These are phyloP conservation scores for Pampus argenteus DNA, from an alignment of 2,797 vertebrate genomes.

Conservation along the genomic window DNA sequence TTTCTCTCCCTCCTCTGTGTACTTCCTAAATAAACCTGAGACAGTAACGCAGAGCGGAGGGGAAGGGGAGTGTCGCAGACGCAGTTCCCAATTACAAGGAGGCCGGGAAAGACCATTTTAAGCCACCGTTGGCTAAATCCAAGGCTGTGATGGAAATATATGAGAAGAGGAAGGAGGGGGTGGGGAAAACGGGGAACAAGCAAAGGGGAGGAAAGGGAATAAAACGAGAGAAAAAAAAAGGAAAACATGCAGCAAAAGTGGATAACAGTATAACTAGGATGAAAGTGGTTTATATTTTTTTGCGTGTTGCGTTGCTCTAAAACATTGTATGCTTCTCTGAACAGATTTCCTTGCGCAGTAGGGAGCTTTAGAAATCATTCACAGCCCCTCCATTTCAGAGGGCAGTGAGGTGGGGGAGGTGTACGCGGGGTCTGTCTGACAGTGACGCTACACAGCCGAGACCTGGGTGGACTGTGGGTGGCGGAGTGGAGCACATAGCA, in stretches of 20 bases:
- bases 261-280: constrained; percentile 24
- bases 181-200: constrained; percentile 28
- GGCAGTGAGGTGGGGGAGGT: constrained; percentile 72
- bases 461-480: constrained; percentile 79
- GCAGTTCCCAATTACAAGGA: constrained; percentile 75
- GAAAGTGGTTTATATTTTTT: constrained; percentile 31
- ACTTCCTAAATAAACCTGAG: constrained; percentile 86
- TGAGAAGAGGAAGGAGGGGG: constrained; percentile 31
- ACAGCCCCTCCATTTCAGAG: constrained; percentile 66
- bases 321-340: constrained; percentile 30
- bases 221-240: background rate
- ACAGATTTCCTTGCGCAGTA: constrained; percentile 48
- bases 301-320: background rate
- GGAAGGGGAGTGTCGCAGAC: constrained; percentile 77
- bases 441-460: constrained; percentile 74
- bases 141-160: constrained; percentile 61
- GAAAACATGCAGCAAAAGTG: constrained; percentile 9
- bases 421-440: constrained; percentile 72
- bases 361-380: constrained; percentile 60
- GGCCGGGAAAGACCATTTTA: constrained; percentile 69
- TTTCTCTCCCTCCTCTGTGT: constrained; percentile 78
- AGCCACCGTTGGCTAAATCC: constrained; percentile 70
- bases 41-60: constrained; percentile 64
- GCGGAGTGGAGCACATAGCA: constrained; percentile 74
- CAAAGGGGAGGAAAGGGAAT: constrained; percentile 26